phyloP scores from a whole-genome alignment of 2,113 vertebrate species.

The Nanger granti region DNA sequence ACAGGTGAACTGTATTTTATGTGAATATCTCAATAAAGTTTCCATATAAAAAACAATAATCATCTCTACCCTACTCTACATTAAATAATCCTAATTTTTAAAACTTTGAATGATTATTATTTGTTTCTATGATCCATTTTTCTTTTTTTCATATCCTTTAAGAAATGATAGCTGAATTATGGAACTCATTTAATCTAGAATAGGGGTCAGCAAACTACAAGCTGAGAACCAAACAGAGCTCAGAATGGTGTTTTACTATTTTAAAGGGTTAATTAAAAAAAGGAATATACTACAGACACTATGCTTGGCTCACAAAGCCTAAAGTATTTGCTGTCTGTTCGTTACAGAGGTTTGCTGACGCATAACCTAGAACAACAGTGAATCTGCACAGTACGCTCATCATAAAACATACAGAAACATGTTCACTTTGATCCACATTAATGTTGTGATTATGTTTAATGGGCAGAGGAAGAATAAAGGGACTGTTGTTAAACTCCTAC shows the following conservation, averaged over 20 bases:
- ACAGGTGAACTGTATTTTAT: not conserved
- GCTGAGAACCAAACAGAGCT: not conserved
- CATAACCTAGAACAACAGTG: not conserved
- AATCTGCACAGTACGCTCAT: not conserved
- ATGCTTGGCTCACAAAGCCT: not conserved
- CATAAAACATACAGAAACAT: not conserved
- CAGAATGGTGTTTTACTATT: not conserved
- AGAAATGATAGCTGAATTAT: not conserved
- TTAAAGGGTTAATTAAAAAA: not conserved
- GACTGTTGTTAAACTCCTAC: too few relatives aligned
- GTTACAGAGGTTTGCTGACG: not conserved
- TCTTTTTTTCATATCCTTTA: not conserved
- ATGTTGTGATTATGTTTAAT: not conserved
- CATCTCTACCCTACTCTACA: not conserved
- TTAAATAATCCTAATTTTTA: not conserved
- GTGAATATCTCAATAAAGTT: not conserved
- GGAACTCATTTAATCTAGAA: not conserved
- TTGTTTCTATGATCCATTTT: not conserved
- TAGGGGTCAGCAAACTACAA: not conserved
- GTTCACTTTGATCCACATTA: not conserved
- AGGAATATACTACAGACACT: not conserved
- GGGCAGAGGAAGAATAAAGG: not conserved
- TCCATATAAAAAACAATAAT: not conserved
- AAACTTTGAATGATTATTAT: not conserved
- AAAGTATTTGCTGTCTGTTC: not conserved